Evolutionary conservation across 2,888 invertebrate genomes (phyloP), one percentile per base, ranked within the genome.

Genomic region (Leptinotarsa tumamoca): DNA sequence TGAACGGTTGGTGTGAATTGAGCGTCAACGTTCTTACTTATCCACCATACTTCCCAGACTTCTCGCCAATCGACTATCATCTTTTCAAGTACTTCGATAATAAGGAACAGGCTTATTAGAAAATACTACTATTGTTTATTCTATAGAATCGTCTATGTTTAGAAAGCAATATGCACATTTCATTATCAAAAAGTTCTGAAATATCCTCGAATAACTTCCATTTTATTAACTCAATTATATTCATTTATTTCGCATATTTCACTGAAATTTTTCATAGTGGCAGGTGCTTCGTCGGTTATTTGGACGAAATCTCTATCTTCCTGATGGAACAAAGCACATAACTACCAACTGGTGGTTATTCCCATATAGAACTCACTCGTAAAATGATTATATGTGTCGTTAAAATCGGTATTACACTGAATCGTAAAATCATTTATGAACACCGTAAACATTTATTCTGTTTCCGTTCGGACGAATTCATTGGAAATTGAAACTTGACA

Each of bases 351-450:
- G 17, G 54, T 54, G 54, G 54, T 54, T 54, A 54, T 54, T 54
- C 54, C n/a, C 54, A 54, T n/a, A 17, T 1, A 54, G n/a, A 17
- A 17, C 43, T 54, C 52, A 54, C 52, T 54, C 54, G 15, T 52
- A 52, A 52, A 52, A 52, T 52, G 52, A 52, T 52, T 52, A 52
- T 52, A 52, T 17, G n/a, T n/a, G 52, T 52, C 52, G 54, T 54
- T 54, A 18, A 54, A 54, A 54, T 54, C 1, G 54, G 54, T 54
- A 54, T 18, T n/a, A 54, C 54, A 18, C 54, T 1, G 17, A 17
- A 10, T 54, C 54, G 13, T 54, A 54, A 54, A 54, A 54, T 54
- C 54, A 54, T 54, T 54, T 54, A 54, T 54, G 54, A 54, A 21
- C 54, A n/a, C 18, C 7, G 18, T 54, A 54, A 54, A 54, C 54